Percentiles rank a stretch among this genome's conserved stretches.
Evolutionary conservation across 2,113 vertebrate species (phyloP).

Genomic region (Puma concolor): DNA sequence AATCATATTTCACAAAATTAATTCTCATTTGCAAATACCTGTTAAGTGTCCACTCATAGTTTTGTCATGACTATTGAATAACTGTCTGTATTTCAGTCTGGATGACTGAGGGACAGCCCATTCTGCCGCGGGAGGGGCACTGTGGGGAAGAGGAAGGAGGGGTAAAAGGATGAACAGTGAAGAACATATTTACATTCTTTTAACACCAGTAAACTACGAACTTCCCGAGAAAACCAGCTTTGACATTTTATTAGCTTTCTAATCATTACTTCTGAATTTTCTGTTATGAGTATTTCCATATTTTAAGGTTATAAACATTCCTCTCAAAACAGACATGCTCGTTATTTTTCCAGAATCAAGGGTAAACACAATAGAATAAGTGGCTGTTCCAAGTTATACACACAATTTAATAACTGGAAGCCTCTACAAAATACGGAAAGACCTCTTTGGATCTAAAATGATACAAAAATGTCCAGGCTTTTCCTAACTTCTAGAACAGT

Average conservation of each 20-base stretch:
- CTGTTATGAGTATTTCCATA: not conserved
- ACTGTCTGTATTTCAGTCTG: conserved; percentile 96
- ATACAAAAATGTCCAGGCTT: not conserved
- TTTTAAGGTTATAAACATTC: not conserved
- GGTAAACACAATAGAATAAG: not conserved
- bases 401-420: not conserved
- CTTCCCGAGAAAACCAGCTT: not conserved
- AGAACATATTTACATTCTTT: not conserved
- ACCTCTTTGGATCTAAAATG: not conserved
- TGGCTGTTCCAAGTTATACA: not conserved
- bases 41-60: conserved; percentile 99
- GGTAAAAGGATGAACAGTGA: not conserved
- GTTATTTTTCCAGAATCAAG: not conserved
- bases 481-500: not conserved
- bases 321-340: not conserved
- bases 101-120: conserved; percentile 98
- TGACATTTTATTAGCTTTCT: not conserved
- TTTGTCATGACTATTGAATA: conserved; percentile 99
- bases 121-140: conserved; percentile 88
- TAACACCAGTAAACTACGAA: not conserved
- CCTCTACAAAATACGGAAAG: not conserved
- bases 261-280: not conserved
- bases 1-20: not conserved
- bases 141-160: conserved; percentile 68
- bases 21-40: conserved; percentile 86